Evolutionary conservation across 2,113 vertebrate genomes (phyloP).

Genomic region (Misgurnus mizolepis): DNA sequence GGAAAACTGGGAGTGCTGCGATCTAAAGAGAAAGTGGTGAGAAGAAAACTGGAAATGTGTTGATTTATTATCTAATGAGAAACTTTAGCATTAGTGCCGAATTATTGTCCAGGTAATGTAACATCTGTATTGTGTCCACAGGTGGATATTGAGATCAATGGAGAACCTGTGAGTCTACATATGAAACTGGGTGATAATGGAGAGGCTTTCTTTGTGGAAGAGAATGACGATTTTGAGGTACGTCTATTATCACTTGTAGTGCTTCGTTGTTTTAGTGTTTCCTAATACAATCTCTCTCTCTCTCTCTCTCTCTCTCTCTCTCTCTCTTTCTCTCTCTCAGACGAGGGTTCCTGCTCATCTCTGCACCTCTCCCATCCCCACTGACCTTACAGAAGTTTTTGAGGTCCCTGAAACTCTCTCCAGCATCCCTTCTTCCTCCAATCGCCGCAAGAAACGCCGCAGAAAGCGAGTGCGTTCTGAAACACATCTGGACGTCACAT

Average conservation of each 20-base stretch:
- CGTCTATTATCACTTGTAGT: background rate
- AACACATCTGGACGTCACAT: conserved; percentile 57
- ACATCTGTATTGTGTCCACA: conserved; percentile 55
- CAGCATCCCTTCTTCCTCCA: conserved; percentile 33
- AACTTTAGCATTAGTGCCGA: too few species aligned
- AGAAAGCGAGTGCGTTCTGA: conserved; percentile 75
- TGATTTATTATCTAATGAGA: background rate
- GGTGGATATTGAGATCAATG: conserved; percentile 96
- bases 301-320: background rate
- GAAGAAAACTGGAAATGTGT: conserved; percentile 43
- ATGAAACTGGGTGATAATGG: conserved; percentile 96
- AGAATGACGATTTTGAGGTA: conserved; percentile 82
- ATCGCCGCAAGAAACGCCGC: conserved; percentile 71
- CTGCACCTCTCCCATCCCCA: conserved; percentile 83
- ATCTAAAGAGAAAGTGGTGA: conserved; percentile 93
- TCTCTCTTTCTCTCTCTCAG: conserved; percentile 52
- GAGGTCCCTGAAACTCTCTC: conserved; percentile 29
- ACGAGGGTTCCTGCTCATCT: conserved; percentile 74
- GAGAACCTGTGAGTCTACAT: conserved; percentile 86
- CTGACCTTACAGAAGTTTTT: conserved; percentile 48
- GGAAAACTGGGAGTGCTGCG: conserved; percentile 92
- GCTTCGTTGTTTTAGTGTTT: background rate
- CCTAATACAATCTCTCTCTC: background rate
- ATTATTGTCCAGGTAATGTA: background rate
- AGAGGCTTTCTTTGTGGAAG: conserved; percentile 93